Evolutionary conservation across 2,797 vertebrate species (phyloP).

Genomic region (Emydoidea blandingii): DNA sequence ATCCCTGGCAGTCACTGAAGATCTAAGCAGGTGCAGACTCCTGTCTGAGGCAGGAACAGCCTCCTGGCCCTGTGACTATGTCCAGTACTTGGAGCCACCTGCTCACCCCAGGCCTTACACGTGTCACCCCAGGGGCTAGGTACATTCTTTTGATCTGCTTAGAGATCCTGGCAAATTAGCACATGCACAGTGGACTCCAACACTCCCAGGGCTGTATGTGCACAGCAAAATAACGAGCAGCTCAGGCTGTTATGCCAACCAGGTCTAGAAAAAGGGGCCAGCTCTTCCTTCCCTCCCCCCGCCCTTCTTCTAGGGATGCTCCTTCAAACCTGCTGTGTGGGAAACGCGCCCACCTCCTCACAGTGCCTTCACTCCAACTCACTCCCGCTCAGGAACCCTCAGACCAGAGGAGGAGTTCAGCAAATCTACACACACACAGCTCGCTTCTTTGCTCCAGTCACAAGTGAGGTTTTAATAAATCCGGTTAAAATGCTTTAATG

Average conservation of each 20-base stretch:
- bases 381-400: too few relatives aligned
- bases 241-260: neutral
- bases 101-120: neutral
- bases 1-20: neutral
- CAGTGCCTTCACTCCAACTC: neutral
- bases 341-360: neutral
- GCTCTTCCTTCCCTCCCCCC: neutral
- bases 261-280: neutral
- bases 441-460: neutral
- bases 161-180: neutral
- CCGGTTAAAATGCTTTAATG: neutral
- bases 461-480: neutral
- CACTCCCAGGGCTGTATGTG: neutral
- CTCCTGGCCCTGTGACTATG: accelerated
- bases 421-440: neutral
- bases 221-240: neutral
- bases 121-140: neutral
- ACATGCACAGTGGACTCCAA: neutral
- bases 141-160: neutral
- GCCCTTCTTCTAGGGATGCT: neutral
- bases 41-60: neutral
- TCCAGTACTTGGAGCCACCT: accelerated
- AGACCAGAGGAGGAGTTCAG: neutral
- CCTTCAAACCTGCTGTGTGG: neutral
- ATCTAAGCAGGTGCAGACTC: neutral